phyloP scores from a whole-genome alignment of 2,113 vertebrate genomes.

The Poeciliopsis occidentalis region DNA sequence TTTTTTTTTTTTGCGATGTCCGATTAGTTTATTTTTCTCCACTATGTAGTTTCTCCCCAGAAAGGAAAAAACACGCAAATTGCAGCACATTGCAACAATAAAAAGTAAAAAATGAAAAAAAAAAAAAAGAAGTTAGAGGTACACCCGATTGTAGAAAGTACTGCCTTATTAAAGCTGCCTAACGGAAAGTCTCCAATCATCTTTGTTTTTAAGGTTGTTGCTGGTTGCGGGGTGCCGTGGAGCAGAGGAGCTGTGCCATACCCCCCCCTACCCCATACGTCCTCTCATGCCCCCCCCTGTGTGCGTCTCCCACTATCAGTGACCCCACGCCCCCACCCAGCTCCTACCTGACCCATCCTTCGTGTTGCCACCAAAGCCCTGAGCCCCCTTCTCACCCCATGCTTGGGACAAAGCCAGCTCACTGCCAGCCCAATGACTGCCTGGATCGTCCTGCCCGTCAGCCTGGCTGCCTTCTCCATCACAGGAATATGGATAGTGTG shows the following conservation, averaged over 20 bases:
- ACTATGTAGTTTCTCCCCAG: too few relatives aligned
- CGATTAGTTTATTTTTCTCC: too few relatives aligned
- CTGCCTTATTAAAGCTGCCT: not conserved
- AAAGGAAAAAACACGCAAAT: too few relatives aligned
- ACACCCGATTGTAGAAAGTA: not conserved
- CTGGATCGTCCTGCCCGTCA: constrained; percentile 94
- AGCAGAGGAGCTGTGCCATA: constrained; percentile 64
- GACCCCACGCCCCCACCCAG: constrained; percentile 62
- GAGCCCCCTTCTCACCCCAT: constrained; percentile 77
- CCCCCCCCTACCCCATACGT: constrained; percentile 65
- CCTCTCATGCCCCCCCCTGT: constrained; percentile 71
- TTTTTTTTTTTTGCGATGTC: too few relatives aligned
- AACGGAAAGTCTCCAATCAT: not conserved
- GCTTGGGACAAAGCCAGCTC: constrained; percentile 79
- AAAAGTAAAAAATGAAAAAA: too few relatives aligned
- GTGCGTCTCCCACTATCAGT: constrained; percentile 71
- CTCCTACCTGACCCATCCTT: constrained; percentile 50
- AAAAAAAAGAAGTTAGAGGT: too few relatives aligned
- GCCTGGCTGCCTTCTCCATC: constrained; percentile 92
- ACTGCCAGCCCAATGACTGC: constrained; percentile 91
- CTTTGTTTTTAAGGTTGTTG: constrained; percentile 51
- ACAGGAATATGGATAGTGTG: constrained; percentile 97
- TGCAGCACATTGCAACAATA: too few relatives aligned
- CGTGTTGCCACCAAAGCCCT: constrained; percentile 52
- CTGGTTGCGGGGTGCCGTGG: constrained; percentile 59